Base-by-base conservation (phyloP, 2,113 vertebrate species). In the Neodon shergylaensis region DNA sequence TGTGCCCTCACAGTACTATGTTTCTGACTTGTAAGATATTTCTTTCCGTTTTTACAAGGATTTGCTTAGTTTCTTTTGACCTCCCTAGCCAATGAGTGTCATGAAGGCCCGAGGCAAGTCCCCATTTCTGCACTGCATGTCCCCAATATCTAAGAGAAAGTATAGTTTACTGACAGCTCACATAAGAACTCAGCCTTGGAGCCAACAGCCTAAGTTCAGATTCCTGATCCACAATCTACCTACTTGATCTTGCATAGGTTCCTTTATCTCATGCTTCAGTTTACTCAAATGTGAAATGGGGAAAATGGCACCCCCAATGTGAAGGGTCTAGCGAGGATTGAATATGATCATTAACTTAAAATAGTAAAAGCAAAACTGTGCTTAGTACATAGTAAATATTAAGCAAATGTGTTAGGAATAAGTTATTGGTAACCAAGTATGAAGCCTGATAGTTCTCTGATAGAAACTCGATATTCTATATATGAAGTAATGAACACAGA, bases 101-200 rank as follows among this genome's bases (percentile, higher is more conserved):
- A 2, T 79, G n/a, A n/a, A 24, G 83, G 6, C n/a, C 33, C 36
- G 31, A 0, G 5, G 26, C 22, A 39, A 0, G 0, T 58, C 11
- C 90, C 49, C n/a, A 21, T 82, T 39, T 39, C 9, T 28, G 2
- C 21, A 47, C 8, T 7, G 0, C 58, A 3, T 9, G 3, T 26
- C 42, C 44, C 66, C 66, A 44, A 33, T 10, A 52, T 65, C 61
- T 70, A 13, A 42, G 81, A 85, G 52, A 44, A 52, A 47, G 13
- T 11, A 0, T 14, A 28, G 22, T 68, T 66, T 91, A 33, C 68
- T 11, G 5, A 47, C 39, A 42, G 10, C 28, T 72, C 61, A 73
- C 12, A 14, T 39, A 85, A 47, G 54, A 47, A 31, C 47, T 52
- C 77, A 42, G 39, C 33, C 5, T 33, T 44, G 42, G 24, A 88